A percentile compares a stretch with the other conserved stretches of the same genome.
Conservation (phyloP, 2,888 invertebrate species). For the Habrosyne pyritoides region DNA sequence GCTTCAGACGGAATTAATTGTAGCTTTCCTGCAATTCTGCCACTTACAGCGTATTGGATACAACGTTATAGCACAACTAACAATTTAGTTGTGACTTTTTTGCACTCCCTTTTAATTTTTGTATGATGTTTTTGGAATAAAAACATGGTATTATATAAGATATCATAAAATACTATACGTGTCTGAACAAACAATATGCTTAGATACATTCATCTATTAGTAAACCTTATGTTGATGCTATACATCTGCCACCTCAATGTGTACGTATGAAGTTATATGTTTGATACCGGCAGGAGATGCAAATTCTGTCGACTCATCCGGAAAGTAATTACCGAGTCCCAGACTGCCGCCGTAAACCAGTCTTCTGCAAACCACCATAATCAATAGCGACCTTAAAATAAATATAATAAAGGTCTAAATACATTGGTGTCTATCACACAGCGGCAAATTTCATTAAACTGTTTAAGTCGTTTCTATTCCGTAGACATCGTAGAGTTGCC, state of each 20-base stretch:
- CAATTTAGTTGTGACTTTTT: slow-evolving; percentile 25
- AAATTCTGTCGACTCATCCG: slow-evolving; percentile 59
- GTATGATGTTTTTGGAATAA: background rate
- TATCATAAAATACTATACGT: too few relatives aligned
- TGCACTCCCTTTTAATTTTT: background rate
- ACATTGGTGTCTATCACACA: too few relatives aligned
- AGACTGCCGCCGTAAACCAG: slow-evolving; percentile 34
- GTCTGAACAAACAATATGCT: too few relatives aligned
- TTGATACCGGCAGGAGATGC: slow-evolving; percentile 36
- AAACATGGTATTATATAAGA: too few relatives aligned
- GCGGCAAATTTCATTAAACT: too few relatives aligned
- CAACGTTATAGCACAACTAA: slow-evolving; percentile 39
- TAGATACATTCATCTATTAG: too few relatives aligned
- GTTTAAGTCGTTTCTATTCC: too few relatives aligned
- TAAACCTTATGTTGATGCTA: too few relatives aligned
- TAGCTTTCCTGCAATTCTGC: slow-evolving; percentile 35
- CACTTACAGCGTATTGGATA: slow-evolving; percentile 23
- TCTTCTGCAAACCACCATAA: slow-evolving; percentile 47
- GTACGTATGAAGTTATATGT: background rate
- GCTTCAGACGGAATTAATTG: slow-evolving; percentile 34
- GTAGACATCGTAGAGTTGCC: too few relatives aligned
- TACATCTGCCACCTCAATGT: background rate
- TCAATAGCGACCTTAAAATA: slow-evolving; percentile 28
- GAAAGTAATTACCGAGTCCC: slow-evolving; percentile 58
- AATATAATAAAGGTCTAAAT: background rate